Evolutionary conservation across 2,797 vertebrate species (phyloP).

Genomic region (Mormyrops boulengeri): DNA sequence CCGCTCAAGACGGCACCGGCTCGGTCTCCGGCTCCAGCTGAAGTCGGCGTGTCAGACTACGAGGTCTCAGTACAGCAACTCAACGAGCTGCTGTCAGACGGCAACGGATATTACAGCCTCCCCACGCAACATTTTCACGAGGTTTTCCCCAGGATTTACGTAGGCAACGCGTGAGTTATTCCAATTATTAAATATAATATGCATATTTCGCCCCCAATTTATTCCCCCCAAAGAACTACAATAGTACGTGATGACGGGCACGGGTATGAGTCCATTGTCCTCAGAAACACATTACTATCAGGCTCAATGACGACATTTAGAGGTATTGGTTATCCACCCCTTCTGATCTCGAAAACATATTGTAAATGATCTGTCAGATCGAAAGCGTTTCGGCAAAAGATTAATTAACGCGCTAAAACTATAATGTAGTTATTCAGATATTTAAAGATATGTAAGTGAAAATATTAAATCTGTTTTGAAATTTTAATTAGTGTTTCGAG

Average conservation of each 20-base stretch:
- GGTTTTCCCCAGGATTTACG: slow-evolving; percentile 83
- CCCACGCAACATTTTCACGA: slow-evolving; percentile 93
- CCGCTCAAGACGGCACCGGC: slow-evolving; percentile 48
- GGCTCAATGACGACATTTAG: slow-evolving; percentile 8
- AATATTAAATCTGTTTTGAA: neutral
- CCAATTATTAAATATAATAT: neutral
- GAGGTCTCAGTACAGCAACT: slow-evolving; percentile 81
- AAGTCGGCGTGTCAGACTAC: slow-evolving; percentile 49
- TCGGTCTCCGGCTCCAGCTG: slow-evolving; percentile 25
- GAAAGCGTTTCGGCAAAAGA: neutral
- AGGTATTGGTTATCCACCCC: neutral
- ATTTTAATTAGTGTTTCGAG: neutral
- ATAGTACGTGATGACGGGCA: neutral
- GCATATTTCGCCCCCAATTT: neutral
- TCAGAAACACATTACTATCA: neutral
- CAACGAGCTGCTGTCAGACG: slow-evolving; percentile 82
- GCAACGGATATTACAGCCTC: slow-evolving; percentile 85
- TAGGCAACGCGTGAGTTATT: slow-evolving; percentile 92
- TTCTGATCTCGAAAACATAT: neutral
- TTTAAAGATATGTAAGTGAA: neutral
- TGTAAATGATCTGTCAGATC: neutral
- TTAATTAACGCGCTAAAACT: neutral
- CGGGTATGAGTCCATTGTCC: slow-evolving; percentile 26
- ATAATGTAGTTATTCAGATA: neutral
- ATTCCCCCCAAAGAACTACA: neutral